Percentiles rank a stretch among this genome's conserved stretches.
Conservation (phyloP, 2,797 vertebrate species). For the Champsocephalus gunnari region DNA sequence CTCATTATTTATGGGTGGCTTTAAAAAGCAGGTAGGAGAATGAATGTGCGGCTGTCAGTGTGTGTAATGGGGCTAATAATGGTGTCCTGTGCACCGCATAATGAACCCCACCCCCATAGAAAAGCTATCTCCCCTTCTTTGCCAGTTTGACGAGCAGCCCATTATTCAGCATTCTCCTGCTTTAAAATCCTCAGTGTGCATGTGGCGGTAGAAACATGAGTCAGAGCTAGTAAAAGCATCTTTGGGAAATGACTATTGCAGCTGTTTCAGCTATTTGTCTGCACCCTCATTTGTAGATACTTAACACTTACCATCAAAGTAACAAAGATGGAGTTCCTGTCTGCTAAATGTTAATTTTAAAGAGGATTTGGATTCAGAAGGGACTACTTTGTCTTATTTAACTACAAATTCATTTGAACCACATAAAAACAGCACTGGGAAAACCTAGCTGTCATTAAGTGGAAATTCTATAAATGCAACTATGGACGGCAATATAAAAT, state of each 20-base stretch:
- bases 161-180: slow-evolving; percentile 43
- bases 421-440: slow-evolving; percentile 67
- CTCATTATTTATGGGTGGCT: slow-evolving; percentile 85
- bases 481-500: slow-evolving; percentile 71
- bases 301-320: slow-evolving; percentile 69
- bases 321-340: slow-evolving; percentile 60
- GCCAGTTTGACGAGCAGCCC: slow-evolving; percentile 56
- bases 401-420: slow-evolving; percentile 63
- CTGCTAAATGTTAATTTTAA: slow-evolving; percentile 56
- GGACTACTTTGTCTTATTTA: slow-evolving; percentile 62
- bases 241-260: slow-evolving; percentile 54
- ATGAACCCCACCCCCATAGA: slow-evolving; percentile 78
- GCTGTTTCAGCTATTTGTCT: slow-evolving; percentile 64
- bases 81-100: slow-evolving; percentile 80
- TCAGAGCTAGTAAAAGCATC: slow-evolving; percentile 37
- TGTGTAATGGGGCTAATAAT: slow-evolving; percentile 89
- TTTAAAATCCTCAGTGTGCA: slow-evolving; percentile 33
- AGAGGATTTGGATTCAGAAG: slow-evolving; percentile 64
- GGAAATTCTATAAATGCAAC: slow-evolving; percentile 74
- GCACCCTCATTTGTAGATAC: slow-evolving; percentile 70
- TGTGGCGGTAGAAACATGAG: slow-evolving; percentile 40
- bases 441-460: slow-evolving; percentile 73
- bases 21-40: slow-evolving; percentile 87
- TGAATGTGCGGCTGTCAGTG: slow-evolving; percentile 86
- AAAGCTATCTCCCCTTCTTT: slow-evolving; percentile 63